Evolutionary conservation across 2,113 vertebrate genomes (phyloP), one percentile per base, ranked within the genome.

Genomic region (Blennius ocellaris): DNA sequence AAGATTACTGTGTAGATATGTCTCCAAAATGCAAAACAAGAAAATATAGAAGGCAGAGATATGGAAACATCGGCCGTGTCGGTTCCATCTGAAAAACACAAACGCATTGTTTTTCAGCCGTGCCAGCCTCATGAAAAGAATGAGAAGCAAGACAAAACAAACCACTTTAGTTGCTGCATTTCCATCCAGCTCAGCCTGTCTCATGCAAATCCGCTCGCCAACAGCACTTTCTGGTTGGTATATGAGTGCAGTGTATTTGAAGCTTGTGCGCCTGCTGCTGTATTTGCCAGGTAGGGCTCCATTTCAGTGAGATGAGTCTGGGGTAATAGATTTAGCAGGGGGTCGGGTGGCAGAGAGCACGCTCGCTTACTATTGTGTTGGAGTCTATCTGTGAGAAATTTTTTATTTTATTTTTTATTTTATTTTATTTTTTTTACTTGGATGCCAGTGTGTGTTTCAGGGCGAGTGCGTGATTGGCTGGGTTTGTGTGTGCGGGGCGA

Each of bases 281-380:
- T 85, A 77, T 85, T 66, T 71, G 53, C 60, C 75, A 90, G 83
- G 83, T 82, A 74, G 56, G 80, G 82, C 79, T 87, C 80, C 59
- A 89, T 92, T 87, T 90, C 89, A 89, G 37, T 73, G 58, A 80
- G 85, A 90, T 87, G 84, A 91, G 84, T 84, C 76, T 73, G 74
- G 73, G 51, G 83, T 86, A 86, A 88, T 87, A 70, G 84, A 87
- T 86, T 87, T 89, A 85, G 83, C 87, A 69, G 86, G 86, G 78
- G 88, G 83, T 86, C 53, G 39, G 53, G 58, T 43, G 60, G 72
- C 57, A 78, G 78, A 37, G 76, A 21, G 80, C 53, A 37, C 16
- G n/a, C 52, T 63, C 11, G n/a, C 63, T 67, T 76, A 41, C 70
- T 36, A 77, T 80, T 66, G 56, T 71, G 60, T 64, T 54, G 72